Percentiles rank a stretch among this genome's conserved stretches.
Evolutionary conservation across 2,113 vertebrate species (phyloP).

Genomic region (Apteryx owenii): DNA sequence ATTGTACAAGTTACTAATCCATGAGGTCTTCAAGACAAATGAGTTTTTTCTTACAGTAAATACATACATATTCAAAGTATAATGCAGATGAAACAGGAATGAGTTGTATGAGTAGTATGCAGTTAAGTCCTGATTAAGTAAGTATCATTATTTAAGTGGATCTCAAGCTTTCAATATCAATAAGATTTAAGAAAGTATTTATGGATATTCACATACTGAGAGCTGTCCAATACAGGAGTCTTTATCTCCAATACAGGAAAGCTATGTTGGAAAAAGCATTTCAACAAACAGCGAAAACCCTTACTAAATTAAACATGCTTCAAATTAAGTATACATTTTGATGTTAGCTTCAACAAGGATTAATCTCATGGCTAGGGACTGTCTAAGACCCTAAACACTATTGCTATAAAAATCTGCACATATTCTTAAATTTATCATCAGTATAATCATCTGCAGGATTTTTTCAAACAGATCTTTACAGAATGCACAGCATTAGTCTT

Average conservation of each 20-base stretch:
- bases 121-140: not conserved
- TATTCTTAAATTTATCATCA: not conserved
- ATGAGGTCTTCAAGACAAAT: not conserved
- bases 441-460: accelerated
- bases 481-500: not conserved
- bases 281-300: not conserved
- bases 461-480: not conserved
- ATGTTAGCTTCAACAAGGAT: not conserved
- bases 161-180: not conserved
- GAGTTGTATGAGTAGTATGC: not conserved
- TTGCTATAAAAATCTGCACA: not conserved
- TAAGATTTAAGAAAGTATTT: not conserved
- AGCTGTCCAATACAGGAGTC: not conserved
- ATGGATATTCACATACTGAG: not conserved
- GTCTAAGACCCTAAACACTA: not conserved
- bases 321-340: not conserved
- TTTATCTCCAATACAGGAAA: not conserved
- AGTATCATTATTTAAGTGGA: not conserved
- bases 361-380: not conserved
- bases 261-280: not conserved
- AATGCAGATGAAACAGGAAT: not conserved
- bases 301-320: not conserved
- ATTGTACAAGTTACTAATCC: not conserved
- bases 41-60: accelerated
- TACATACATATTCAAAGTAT: not conserved